Base-by-base conservation (phyloP, 2,888 invertebrate genomes). In the Anarsia innoxiella region DNA sequence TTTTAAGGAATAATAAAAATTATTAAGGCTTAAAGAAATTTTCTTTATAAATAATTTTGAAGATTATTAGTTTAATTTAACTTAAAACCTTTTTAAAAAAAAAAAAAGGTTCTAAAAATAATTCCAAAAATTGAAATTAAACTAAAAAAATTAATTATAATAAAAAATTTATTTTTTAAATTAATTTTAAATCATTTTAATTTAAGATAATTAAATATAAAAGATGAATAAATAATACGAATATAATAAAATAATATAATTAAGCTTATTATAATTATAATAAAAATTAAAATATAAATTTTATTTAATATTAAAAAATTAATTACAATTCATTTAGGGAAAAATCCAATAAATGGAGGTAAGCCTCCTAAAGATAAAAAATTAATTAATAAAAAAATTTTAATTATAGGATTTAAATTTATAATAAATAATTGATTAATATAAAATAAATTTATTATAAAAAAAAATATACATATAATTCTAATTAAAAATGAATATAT, bases 31-130 rank as follows among this genome's bases (percentile, higher is more conserved):
- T 88, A 87, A 83, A 86, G 86, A 73, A 60, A 46, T 59, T n/a
- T 64, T 67, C 70, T 79, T 82, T 88, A 86, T 86, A 78, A 63
- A 79, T 69, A 88, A 83, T 86, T 88, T 88, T 88, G 87, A 88
- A 88, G 86, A 87, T 71, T 88, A 83, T 76, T 79, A 87, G 87
- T 88, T 88, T 88, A 50, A 40, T 46, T 86, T 87, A 86, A 87
- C 86, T 86, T 87, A 87, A 87, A 87, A 77, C 75, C 82, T 86
- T n/a, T n/a, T n/a, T 86, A 74, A 41, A 61, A 57, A 57, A 72
- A 65, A 68, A 65, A 31, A 49, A 75, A 62, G 39, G 69, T 75
- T 68, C 66, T 72, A 32, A 73, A 30, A 54, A 72, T 69, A 60
- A 73, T 60, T 37, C 73, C 66, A 49, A 27, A 32, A 37, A 69